phyloP scores from a whole-genome alignment of 2,888 invertebrate species.

The Diarsia brunnea region DNA sequence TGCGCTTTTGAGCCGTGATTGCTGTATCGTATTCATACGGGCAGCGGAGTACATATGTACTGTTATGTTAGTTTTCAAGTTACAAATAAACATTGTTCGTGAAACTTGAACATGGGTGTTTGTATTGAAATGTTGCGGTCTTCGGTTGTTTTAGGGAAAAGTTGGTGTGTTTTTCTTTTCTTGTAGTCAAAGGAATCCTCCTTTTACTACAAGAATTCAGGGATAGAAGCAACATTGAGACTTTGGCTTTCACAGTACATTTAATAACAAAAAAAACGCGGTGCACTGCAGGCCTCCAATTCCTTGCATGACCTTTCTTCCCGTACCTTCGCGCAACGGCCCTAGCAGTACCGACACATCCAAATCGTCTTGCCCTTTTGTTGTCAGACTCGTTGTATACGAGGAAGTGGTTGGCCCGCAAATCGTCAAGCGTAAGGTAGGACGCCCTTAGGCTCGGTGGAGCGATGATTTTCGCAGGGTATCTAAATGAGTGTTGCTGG shows the following conservation, averaged over 20 bases:
- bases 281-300: no score
- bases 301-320: no score
- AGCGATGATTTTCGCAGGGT: background rate
- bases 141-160: background rate
- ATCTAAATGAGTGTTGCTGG: no score
- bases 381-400: no score
- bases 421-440: background rate
- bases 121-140: background rate
- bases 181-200: background rate
- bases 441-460: no score
- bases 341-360: no score
- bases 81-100: slow-evolving; percentile 42
- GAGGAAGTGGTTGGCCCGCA: no score
- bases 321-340: no score
- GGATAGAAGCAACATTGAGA: background rate
- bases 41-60: slow-evolving; percentile 5
- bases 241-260: no score
- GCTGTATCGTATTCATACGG: slow-evolving; percentile 42
- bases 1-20: slow-evolving; percentile 53
- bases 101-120: background rate
- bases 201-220: no score
- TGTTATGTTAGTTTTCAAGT: slow-evolving; percentile 29
- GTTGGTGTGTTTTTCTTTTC: background rate
- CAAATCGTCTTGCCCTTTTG: no score
- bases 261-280: no score